These are phyloP conservation scores for Crocuta crocuta DNA, from an alignment of 2,113 vertebrate species.

Conservation along the genomic window DNA sequence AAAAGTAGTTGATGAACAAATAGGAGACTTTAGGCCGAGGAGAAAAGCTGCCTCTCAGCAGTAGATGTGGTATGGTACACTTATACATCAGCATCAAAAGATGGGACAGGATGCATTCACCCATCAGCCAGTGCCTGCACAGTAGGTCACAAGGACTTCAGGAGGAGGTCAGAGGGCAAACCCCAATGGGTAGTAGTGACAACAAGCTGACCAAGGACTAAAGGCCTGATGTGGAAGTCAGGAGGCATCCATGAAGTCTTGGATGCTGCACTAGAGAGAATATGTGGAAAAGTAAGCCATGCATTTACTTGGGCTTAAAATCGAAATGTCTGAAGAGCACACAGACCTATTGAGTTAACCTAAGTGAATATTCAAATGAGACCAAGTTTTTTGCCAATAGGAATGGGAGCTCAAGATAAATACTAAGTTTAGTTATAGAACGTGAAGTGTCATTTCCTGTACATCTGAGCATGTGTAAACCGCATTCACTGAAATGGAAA, in stretches of 20 bases:
- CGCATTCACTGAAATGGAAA: neutral
- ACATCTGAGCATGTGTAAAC: neutral
- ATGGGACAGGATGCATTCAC: rapidly evolving
- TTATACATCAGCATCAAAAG: neutral
- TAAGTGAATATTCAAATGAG: neutral
- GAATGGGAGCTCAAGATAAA: neutral
- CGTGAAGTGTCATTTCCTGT: neutral
- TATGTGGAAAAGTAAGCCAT: neutral
- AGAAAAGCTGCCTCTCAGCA: neutral
- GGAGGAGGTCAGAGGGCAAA: neutral
- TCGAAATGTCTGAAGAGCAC: neutral
- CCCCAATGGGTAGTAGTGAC: neutral
- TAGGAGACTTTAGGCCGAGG: neutral
- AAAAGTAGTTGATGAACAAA: neutral
- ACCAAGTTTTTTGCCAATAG: neutral
- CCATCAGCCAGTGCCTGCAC: rapidly evolving
- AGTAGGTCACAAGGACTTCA: neutral
- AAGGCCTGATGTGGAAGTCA: neutral
- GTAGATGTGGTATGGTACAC: neutral
- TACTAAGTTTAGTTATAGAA: neutral
- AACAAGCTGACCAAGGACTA: neutral
- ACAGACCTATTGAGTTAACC: neutral
- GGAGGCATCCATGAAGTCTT: neutral
- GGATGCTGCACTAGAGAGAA: neutral
- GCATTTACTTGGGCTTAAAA: neutral